Evolutionary conservation across 1,140 invertebrate genomes (phyloP).

Genomic region (Chrysomallon squamiferum): DNA sequence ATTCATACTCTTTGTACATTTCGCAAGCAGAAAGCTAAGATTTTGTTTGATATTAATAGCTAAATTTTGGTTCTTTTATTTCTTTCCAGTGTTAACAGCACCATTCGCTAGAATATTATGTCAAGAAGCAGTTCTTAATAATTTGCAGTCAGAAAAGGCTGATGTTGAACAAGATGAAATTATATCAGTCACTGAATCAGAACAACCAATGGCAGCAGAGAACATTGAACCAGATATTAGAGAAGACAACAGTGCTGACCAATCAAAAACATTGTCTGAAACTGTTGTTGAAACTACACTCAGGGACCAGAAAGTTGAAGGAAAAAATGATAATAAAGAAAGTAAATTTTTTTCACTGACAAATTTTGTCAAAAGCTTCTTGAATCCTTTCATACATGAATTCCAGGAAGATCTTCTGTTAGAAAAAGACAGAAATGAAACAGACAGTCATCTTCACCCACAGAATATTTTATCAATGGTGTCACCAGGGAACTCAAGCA

Average conservation of each 20-base stretch:
- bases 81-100: too few species aligned
- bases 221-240: neutral
- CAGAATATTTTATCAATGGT: constrained; percentile 1
- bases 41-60: neutral
- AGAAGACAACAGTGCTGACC: constrained; percentile 7
- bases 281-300: neutral
- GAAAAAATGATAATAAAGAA: constrained; percentile 5
- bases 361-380: constrained; percentile 33
- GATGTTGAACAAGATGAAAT: too few species aligned
- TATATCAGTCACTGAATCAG: too few species aligned
- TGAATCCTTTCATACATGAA: constrained; percentile 45
- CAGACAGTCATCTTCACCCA: neutral
- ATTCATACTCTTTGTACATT: neutral
- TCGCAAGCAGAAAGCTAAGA: neutral
- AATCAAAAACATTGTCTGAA: constrained; percentile 11
- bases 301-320: neutral
- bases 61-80: neutral
- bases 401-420: constrained; percentile 25
- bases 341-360: constrained; percentile 30
- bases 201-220: neutral
- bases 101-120: too few species aligned
- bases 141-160: too few species aligned
- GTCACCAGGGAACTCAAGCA: constrained; percentile 9
- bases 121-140: too few species aligned
- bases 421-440: constrained; percentile 17